Conservation (phyloP, 2,113 vertebrate genomes). For the Takifugu flavidus region DNA sequence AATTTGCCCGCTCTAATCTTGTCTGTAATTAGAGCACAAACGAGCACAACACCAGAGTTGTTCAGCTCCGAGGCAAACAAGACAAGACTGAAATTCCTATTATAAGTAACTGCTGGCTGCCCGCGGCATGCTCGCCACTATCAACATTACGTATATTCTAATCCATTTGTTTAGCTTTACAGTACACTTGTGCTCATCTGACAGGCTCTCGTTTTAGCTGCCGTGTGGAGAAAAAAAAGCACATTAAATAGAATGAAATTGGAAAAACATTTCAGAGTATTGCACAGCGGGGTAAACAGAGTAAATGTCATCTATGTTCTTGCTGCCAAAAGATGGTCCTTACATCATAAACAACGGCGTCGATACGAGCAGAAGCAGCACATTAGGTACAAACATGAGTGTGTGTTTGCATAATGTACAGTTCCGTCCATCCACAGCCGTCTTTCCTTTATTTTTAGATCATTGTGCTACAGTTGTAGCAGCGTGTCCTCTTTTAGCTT, state of each 20-base stretch:
- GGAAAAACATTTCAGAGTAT: conserved; percentile 46
- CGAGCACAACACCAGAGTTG: conserved; percentile 73
- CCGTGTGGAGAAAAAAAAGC: conserved; percentile 24
- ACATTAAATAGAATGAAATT: conserved; percentile 47
- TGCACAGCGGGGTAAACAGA: conserved; percentile 18
- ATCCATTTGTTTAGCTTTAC: conserved; percentile 69
- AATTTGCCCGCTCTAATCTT: conserved; percentile 82
- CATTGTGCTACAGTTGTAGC: too few relatives aligned
- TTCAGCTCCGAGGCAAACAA: conserved; percentile 76
- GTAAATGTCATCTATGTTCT: conserved; percentile 35
- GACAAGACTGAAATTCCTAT: conserved; percentile 71
- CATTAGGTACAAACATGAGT: conserved; percentile 11
- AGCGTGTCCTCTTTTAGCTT: too few relatives aligned
- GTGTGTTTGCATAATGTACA: not conserved
- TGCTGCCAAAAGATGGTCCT: conserved; percentile 26
- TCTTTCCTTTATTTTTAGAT: not conserved
- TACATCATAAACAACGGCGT: conserved; percentile 22
- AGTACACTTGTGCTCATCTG: conserved; percentile 44
- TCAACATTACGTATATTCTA: conserved; percentile 67
- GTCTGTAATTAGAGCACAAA: conserved; percentile 84
- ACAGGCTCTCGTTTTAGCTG: conserved; percentile 51
- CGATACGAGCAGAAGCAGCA: conserved; percentile 30
- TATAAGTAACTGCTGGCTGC: conserved; percentile 70
- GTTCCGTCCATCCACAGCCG: not conserved
- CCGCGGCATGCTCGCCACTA: conserved; percentile 51